Conservation (phyloP, 2,113 vertebrate genomes). For the Gasterosteus nipponicus region DNA sequence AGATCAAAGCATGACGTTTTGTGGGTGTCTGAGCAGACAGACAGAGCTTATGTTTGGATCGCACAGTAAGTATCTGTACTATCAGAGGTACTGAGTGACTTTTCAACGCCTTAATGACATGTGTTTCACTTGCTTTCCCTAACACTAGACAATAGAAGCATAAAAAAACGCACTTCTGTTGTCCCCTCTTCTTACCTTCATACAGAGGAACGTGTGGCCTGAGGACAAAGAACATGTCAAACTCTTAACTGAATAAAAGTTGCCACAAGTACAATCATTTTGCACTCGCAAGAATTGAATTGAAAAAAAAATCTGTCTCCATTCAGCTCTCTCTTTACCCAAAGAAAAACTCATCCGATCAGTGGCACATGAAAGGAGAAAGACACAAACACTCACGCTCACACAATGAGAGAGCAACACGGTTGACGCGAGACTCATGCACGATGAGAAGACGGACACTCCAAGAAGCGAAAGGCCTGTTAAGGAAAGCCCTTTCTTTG, state of each 20-base stretch:
- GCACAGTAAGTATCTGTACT: slow-evolving; percentile 43
- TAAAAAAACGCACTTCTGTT: not conserved
- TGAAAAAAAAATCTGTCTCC: not conserved
- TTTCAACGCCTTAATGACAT: slow-evolving; percentile 1
- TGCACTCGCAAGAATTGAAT: not conserved
- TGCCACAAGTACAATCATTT: not conserved
- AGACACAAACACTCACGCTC: slow-evolving; percentile 1
- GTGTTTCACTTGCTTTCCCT: not conserved
- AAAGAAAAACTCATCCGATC: not conserved
- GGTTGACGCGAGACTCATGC: slow-evolving; percentile 22
- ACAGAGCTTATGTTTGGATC: slow-evolving; percentile 40
- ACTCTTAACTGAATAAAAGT: not conserved
- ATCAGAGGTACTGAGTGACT: not conserved
- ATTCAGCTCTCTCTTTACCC: not conserved
- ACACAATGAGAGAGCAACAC: not conserved
- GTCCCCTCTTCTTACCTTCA: not conserved
- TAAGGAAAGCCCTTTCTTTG: slow-evolving; percentile 68
- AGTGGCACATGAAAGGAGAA: not conserved
- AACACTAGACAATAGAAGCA: not conserved
- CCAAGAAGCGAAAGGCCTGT: slow-evolving; percentile 60
- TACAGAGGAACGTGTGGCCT: not conserved
- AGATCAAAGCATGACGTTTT: slow-evolving; percentile 63
- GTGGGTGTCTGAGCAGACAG: slow-evolving; percentile 46
- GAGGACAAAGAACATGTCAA: not conserved
- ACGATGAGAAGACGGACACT: slow-evolving; percentile 48